Percentiles rank a stretch among this genome's conserved stretches.
These are phyloP conservation scores for Chironex yamaguchii DNA, from an alignment of 30 jellyfish, hydroid and myxozoan species.

Conservation along the genomic window DNA sequence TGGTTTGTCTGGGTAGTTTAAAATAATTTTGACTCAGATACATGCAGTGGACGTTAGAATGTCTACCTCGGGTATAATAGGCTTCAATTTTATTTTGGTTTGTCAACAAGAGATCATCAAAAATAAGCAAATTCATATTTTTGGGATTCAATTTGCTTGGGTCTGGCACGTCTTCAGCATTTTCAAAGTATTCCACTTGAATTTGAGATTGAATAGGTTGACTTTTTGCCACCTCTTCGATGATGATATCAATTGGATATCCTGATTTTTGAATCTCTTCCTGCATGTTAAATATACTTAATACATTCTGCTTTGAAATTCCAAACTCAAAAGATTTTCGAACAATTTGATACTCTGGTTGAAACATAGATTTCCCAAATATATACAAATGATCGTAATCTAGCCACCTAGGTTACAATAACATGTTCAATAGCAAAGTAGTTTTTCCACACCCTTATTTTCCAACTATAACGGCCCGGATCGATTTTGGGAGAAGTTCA, in stretches of 20 bases:
- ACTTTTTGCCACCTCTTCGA: background rate
- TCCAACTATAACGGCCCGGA: background rate
- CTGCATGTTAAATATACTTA: background rate
- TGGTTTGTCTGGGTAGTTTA: background rate
- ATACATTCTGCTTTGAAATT: background rate
- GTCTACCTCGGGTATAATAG: background rate
- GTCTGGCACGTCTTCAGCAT: background rate
- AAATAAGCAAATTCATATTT: background rate
- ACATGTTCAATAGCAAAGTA: background rate
- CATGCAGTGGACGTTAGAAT: background rate
- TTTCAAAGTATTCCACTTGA: background rate
- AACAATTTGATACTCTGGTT: constrained; percentile 5
- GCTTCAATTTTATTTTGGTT: background rate
- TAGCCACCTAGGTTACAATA: background rate
- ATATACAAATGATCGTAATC: background rate
- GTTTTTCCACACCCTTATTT: constrained; percentile 26
- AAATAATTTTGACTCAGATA: background rate
- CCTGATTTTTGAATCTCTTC: background rate
- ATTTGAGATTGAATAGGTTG: too few species aligned
- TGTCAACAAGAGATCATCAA: background rate
- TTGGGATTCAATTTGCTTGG: background rate
- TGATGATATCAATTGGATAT: too few species aligned
- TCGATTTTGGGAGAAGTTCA: background rate
- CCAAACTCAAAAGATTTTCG: background rate
- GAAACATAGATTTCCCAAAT: background rate